Evolutionary conservation across 2,888 invertebrate species (phyloP).

Genomic region (Tenthredo distinguenda): DNA sequence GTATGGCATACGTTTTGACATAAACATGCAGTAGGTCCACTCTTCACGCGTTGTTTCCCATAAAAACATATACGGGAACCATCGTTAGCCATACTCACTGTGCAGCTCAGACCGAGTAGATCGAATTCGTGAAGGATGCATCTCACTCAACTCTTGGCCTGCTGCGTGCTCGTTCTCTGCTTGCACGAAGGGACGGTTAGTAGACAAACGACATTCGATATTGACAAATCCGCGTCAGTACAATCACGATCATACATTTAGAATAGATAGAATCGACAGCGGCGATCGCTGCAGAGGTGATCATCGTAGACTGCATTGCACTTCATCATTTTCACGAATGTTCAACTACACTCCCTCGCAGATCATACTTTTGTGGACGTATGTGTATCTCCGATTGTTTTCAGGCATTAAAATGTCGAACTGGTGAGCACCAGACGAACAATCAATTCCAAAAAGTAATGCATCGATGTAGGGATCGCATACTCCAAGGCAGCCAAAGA

Average conservation of each 20-base stretch:
- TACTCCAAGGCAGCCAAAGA: constrained; percentile 66
- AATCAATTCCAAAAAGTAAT: constrained; percentile 81
- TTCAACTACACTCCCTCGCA: not conserved
- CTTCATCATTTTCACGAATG: not conserved
- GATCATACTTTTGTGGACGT: not conserved
- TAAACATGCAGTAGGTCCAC: not conserved
- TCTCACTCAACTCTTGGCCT: constrained; percentile 24
- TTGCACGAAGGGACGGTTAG: constrained; percentile 46
- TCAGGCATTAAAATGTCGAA: constrained; percentile 81
- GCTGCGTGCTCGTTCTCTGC: constrained; percentile 23
- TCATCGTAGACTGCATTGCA: not conserved
- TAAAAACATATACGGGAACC: not conserved
- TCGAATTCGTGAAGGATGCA: constrained; percentile 28
- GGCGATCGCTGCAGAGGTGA: too few species aligned
- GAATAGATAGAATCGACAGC: too few species aligned
- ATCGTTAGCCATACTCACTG: not conserved
- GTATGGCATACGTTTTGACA: constrained; percentile 32
- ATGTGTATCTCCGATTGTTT: constrained; percentile 44
- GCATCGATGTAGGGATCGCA: constrained; percentile 79
- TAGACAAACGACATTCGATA: not conserved
- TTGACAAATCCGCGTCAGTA: not conserved
- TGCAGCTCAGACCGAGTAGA: not conserved
- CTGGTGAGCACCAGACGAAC: constrained; percentile 82
- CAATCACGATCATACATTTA: not conserved
- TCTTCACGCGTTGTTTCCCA: not conserved